These are phyloP conservation scores for Phrynocephalus vlangalii DNA, from an alignment of 2,797 vertebrate genomes.

Conservation along the genomic window DNA sequence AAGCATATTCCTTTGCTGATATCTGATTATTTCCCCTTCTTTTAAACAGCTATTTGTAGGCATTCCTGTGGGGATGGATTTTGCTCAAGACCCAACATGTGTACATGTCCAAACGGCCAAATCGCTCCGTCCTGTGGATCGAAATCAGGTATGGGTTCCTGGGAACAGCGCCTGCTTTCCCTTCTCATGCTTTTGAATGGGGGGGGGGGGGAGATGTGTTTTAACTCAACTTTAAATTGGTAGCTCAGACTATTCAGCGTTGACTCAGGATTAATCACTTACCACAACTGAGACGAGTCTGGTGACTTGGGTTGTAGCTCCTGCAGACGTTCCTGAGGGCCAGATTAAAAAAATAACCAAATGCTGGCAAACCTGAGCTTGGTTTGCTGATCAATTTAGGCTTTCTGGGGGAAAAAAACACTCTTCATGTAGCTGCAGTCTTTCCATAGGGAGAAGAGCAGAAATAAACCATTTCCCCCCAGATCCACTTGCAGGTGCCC, in stretches of 20 bases:
- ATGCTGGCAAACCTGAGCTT: slow-evolving; percentile 29
- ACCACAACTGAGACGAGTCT: slow-evolving; percentile 54
- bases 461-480: neutral
- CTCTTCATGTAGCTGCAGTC: neutral
- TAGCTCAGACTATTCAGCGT: slow-evolving; percentile 48
- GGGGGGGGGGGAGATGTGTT: slow-evolving; percentile 18
- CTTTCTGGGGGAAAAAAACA: slow-evolving; percentile 35
- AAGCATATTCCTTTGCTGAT: neutral
- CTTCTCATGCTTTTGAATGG: slow-evolving; percentile 45
- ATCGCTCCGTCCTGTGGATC: slow-evolving; percentile 94
- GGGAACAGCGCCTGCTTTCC: slow-evolving; percentile 28
- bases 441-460: neutral
- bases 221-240: slow-evolving; percentile 33
- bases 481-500: neutral
- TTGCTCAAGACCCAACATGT: slow-evolving; percentile 99
- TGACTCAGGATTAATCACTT: slow-evolving; percentile 47
- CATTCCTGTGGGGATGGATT: slow-evolving; percentile 98
- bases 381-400: slow-evolving; percentile 30
- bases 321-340: slow-evolving; percentile 34
- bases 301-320: slow-evolving; percentile 51
- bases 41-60: slow-evolving; percentile 91
- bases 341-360: slow-evolving; percentile 41
- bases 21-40: neutral
- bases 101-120: slow-evolving; percentile 95
- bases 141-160: slow-evolving; percentile 90